Conservation (phyloP, 2,113 vertebrate genomes). For the Aythya baeri region DNA sequence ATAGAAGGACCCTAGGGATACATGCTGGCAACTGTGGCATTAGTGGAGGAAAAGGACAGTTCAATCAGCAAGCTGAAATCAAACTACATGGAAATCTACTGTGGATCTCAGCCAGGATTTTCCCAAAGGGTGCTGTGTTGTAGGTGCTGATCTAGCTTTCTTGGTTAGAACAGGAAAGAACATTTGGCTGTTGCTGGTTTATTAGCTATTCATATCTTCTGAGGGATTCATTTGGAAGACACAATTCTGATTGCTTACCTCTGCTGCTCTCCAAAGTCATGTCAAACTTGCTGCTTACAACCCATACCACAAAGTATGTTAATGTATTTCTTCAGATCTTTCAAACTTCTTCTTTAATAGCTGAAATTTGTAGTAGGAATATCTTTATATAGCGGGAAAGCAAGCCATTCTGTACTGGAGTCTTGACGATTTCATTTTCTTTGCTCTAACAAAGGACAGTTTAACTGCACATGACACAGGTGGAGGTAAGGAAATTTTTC, state of each 20-base stretch:
- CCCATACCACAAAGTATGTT: not conserved
- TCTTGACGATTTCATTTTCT: not conserved
- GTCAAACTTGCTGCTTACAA: not conserved
- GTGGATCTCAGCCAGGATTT: not conserved
- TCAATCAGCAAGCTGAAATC: not conserved
- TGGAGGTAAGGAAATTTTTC: not conserved
- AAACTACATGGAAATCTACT: not conserved
- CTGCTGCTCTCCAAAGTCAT: not conserved
- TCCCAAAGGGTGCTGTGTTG: not conserved
- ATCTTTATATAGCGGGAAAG: not conserved
- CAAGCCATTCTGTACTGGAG: not conserved
- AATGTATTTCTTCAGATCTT: not conserved
- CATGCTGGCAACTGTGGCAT: not conserved
- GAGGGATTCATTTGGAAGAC: not conserved
- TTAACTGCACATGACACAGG: not conserved
- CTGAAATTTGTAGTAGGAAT: not conserved
- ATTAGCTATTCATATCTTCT: not conserved
- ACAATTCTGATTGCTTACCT: not conserved
- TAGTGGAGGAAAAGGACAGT: not conserved
- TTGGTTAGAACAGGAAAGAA: not conserved
- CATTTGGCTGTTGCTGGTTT: not conserved
- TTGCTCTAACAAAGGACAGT: not conserved
- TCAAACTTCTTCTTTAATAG: not conserved
- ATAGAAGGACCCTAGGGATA: not conserved
- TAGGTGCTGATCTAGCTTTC: not conserved